Evolutionary conservation across 2,113 vertebrate genomes (phyloP).

Genomic region (Eurypyga helias): DNA sequence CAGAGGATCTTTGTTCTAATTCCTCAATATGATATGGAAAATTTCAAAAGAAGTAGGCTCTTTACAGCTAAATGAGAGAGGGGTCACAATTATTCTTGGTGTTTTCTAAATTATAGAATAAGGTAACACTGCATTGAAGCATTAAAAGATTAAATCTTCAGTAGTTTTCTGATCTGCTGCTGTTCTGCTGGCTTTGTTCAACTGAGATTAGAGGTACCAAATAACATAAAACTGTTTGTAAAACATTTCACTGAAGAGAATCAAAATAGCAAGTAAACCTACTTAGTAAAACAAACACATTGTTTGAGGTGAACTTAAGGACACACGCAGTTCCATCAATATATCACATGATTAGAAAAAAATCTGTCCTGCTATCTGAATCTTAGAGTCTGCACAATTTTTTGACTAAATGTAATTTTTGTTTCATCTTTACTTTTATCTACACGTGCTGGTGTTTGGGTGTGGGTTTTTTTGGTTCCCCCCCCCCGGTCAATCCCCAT

Average conservation of each 20-base stretch:
- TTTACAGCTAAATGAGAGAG: background rate
- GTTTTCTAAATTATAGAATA: background rate
- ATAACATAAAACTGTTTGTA: background rate
- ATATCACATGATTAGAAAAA: background rate
- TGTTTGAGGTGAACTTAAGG: background rate
- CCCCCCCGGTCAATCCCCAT: background rate
- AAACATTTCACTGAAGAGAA: background rate
- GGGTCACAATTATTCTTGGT: background rate
- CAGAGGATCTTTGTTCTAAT: background rate
- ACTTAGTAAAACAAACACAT: background rate
- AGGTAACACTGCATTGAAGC: background rate
- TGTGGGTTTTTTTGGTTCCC: accelerated
- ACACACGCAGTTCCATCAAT: background rate
- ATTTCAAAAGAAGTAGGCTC: background rate
- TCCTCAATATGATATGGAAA: background rate
- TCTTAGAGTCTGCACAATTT: background rate
- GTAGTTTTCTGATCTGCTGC: background rate
- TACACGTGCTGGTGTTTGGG: background rate
- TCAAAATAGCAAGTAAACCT: background rate
- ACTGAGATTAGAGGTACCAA: background rate
- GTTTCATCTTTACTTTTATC: background rate
- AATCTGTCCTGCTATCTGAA: background rate
- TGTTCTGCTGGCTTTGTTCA: background rate
- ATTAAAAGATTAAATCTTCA: background rate
- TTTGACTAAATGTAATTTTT: background rate